phyloP scores from a whole-genome alignment of 2,888 invertebrate species.

The Thera obeliscata region DNA sequence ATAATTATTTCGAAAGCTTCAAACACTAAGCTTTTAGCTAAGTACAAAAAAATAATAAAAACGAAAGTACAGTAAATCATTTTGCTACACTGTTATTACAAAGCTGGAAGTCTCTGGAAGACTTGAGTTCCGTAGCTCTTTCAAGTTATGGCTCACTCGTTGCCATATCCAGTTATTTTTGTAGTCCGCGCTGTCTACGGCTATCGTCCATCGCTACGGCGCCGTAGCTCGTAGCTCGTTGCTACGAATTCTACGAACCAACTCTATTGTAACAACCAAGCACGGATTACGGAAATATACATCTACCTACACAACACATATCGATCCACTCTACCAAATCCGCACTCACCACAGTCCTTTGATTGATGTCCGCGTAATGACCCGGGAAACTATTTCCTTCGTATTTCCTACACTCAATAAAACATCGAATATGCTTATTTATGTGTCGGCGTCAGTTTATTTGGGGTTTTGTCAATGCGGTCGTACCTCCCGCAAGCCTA shows the following conservation, averaged over 20 bases:
- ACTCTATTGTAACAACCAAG: slow-evolving; percentile 17
- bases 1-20: background rate
- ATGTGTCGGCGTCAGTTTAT: slow-evolving; percentile 78
- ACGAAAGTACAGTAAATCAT: background rate
- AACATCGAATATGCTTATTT: slow-evolving; percentile 83
- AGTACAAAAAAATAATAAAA: background rate
- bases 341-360: slow-evolving; percentile 63
- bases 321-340: slow-evolving; percentile 59
- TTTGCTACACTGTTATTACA: background rate
- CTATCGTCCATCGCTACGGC: slow-evolving; percentile 29
- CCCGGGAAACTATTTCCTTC: slow-evolving; percentile 82
- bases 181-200: slow-evolving; percentile 20
- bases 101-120: background rate
- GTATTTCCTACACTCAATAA: slow-evolving; percentile 83
- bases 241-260: slow-evolving; percentile 29
- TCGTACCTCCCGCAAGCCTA: slow-evolving; percentile 69
- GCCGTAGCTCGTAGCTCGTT: slow-evolving; percentile 22
- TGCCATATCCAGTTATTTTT: slow-evolving; percentile 12
- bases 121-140: background rate
- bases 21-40: background rate
- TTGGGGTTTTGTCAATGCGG: slow-evolving; percentile 79
- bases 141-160: background rate
- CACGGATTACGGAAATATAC: slow-evolving; percentile 44
- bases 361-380: slow-evolving; percentile 82
- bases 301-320: slow-evolving; percentile 44